Evolutionary conservation across 2,888 invertebrate genomes (phyloP), one percentile per base, ranked within the genome.

Genomic region (Cotesia congregata): DNA sequence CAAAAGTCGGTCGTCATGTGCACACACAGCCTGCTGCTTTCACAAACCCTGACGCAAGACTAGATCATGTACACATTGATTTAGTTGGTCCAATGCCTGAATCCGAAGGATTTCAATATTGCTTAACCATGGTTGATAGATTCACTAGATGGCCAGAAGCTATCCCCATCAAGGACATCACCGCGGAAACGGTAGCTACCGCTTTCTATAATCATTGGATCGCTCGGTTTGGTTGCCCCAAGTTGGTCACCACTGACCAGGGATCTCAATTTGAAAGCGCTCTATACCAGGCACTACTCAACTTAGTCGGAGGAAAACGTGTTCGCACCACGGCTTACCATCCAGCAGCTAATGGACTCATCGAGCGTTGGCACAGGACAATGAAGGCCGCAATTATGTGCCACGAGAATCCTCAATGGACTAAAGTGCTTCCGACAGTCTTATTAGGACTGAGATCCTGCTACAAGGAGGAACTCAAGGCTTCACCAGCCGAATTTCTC

Each of bases 1-100:
- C 82, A 5, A 89, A 88, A 72, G 75, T 87, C 1, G 70, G 79
- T 0, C 79, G 84, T 5, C 86, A 86, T 15, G 79, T 81, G 75
- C 41, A 74, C 62, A 59, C 67, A 78, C 3, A 80, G 77, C 64
- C 78, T 78, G 17, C 79, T 71, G 17, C 68, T 0, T 80, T 80
- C 67, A 83, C 71, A 79, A 80, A 12, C 39, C 81, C 67, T 80
- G 84, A 41, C 30, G 83, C 73, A 15, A 74, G 80, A 2, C 79
- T 81, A 59, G 78, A 81, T 1, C 81, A 80, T 61, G 60, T 86
- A 81, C 77, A 76, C 77, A 6, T 82, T n/a, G 81, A 80, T 40
- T 17, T 81, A 0, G 78, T 81, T 6, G 80, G 76, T 1, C 80
- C 79, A 5, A 38, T 81, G 59, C 78, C 77, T 9, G 40, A 62